A percentile compares a stretch with the other conserved stretches of the same genome.
Conservation (phyloP, 64 coral and sea anemone species). For the Dendrophyllia cribrosa region DNA sequence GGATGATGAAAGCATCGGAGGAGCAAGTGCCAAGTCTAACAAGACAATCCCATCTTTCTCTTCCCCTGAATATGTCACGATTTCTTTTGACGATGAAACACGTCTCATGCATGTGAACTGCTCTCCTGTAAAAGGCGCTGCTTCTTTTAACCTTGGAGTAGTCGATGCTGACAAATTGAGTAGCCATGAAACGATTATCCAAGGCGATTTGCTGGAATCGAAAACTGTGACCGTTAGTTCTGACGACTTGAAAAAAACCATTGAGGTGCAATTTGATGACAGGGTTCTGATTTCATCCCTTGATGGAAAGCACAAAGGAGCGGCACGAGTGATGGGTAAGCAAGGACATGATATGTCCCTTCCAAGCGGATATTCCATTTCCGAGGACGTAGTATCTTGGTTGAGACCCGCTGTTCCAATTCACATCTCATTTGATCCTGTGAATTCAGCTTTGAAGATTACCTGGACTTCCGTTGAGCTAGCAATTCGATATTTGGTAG, state of each 20-base stretch:
- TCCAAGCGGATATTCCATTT: conserved; percentile 26
- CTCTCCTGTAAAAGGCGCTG: not conserved
- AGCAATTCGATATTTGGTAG: not conserved
- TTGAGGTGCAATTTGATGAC: not conserved
- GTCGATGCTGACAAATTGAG: not conserved
- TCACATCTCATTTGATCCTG: conserved; percentile 23
- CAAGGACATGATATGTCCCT: not conserved
- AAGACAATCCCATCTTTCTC: not conserved
- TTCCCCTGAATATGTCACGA: not conserved
- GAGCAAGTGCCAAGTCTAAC: not conserved
- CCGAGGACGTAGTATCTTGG: not conserved
- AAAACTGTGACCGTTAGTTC: not conserved
- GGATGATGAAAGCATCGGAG: not conserved
- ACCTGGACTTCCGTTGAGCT: conserved; percentile 9
- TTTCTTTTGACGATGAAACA: not conserved
- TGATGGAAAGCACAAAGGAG: conserved; percentile 14
- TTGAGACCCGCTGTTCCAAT: conserved; percentile 21
- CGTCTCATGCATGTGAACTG: not conserved
- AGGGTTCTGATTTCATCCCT: not conserved
- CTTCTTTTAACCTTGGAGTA: conserved; percentile 8
- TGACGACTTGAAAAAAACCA: not conserved
- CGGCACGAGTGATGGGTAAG: not conserved
- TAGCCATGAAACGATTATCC: not conserved
- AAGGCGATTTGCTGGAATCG: not conserved
- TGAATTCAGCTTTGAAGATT: not conserved